Evolutionary conservation across 1,140 invertebrate species (phyloP).

Genomic region (Stegodyphus dumicola): DNA sequence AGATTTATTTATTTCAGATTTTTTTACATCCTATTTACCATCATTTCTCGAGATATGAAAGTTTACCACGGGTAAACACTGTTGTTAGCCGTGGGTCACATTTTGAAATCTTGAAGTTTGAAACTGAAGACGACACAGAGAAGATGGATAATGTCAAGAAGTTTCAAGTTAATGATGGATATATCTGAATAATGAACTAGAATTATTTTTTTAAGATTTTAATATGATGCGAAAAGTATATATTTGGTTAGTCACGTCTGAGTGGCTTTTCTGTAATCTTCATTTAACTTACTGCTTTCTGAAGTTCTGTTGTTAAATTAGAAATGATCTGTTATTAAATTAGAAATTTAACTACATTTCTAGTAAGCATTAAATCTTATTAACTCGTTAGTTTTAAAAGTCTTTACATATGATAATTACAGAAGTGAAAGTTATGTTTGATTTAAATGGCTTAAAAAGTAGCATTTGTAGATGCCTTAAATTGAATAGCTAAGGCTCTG

Average conservation of each 20-base stretch:
- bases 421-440: no score
- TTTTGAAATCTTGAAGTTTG: background rate
- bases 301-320: no score
- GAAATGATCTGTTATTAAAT: no score
- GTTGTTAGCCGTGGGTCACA: background rate
- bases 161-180: background rate
- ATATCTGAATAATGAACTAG: background rate
- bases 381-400: no score
- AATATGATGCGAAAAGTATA: background rate
- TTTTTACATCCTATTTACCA: conserved; percentile 6
- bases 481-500: no score
- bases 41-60: conserved; percentile 16
- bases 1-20: background rate
- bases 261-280: background rate
- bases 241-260: background rate
- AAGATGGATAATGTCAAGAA: background rate
- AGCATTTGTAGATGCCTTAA: no score
- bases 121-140: background rate
- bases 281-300: no score
- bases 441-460: no score
- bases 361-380: no score
- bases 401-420: no score
- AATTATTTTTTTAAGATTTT: background rate
- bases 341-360: no score
- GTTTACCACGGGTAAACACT: conserved; percentile 9